These are phyloP conservation scores for Cettia cetti DNA, from an alignment of 2,113 vertebrate species.

Conservation along the genomic window DNA sequence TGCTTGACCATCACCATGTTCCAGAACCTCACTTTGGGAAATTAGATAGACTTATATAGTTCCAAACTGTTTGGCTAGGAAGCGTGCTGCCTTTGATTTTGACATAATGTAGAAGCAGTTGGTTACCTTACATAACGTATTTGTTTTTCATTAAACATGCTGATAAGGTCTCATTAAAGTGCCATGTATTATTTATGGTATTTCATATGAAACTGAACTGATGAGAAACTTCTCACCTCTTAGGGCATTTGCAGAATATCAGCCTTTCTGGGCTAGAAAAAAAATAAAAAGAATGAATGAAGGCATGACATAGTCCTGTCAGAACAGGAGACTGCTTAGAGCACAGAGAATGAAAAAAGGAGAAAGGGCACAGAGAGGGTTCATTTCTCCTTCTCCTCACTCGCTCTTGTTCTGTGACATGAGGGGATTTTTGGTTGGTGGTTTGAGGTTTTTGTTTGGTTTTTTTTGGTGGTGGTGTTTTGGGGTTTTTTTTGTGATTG, in stretches of 20 bases:
- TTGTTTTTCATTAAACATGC: constrained; percentile 77
- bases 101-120: constrained; percentile 23
- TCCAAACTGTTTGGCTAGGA: constrained; percentile 26
- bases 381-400: background rate
- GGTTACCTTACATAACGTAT: constrained; percentile 64
- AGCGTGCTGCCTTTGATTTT: background rate
- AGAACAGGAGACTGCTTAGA: constrained; percentile 52
- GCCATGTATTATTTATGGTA: constrained; percentile 72
- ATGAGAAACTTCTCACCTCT: constrained; percentile 46
- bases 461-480: background rate
- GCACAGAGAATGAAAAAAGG: constrained; percentile 26
- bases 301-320: constrained; percentile 39
- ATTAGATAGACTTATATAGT: background rate
- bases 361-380: background rate
- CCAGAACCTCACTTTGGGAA: constrained; percentile 48
- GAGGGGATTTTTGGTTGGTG: background rate
- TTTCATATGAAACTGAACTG: constrained; percentile 68
- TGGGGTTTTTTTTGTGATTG: background rate
- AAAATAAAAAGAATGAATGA: background rate
- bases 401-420: background rate
- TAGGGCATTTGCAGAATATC: constrained; percentile 35
- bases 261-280: constrained; percentile 30
- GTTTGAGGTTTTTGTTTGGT: background rate
- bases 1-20: constrained; percentile 23
- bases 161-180: constrained; percentile 74